Conservation (phyloP, 2,797 vertebrate genomes). For the Meda fulgida region DNA sequence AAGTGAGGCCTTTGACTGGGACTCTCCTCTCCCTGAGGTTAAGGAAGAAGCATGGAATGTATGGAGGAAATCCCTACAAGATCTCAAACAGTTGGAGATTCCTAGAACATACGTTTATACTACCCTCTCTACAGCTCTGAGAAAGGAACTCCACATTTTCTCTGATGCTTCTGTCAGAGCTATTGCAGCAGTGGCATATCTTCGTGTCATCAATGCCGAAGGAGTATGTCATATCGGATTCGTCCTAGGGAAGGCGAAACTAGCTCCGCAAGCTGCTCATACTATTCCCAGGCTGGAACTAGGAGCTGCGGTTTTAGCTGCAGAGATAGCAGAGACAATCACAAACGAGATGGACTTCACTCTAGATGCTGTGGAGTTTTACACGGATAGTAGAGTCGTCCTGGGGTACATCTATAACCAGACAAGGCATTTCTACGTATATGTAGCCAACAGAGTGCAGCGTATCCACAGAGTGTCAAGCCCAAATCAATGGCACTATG, state of each 20-base stretch:
- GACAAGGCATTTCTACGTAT: too few species aligned
- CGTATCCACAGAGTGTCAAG: too few species aligned
- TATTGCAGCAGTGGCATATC: too few species aligned
- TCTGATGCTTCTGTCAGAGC: too few species aligned
- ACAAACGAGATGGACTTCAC: background rate
- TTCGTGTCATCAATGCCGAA: background rate
- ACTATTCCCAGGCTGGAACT: background rate
- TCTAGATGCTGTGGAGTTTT: constrained; percentile 10
- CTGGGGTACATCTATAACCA: too few species aligned
- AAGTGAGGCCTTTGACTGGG: background rate
- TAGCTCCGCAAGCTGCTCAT: background rate
- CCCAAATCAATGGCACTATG: too few species aligned
- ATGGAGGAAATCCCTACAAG: background rate
- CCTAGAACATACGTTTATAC: background rate
- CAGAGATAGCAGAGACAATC: background rate
- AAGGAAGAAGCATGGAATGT: background rate
- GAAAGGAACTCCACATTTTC: too few species aligned
- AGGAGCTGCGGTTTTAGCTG: background rate
- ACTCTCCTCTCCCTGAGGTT: background rate
- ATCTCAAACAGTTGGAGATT: constrained; percentile 15
- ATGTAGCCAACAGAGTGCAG: too few species aligned
- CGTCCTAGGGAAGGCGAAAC: constrained; percentile 7
- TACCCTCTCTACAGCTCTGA: background rate
- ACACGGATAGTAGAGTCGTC: background rate
- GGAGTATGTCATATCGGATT: background rate